Base-by-base conservation (phyloP, 1,140 invertebrate genomes). In the Epicauta chinensis region DNA sequence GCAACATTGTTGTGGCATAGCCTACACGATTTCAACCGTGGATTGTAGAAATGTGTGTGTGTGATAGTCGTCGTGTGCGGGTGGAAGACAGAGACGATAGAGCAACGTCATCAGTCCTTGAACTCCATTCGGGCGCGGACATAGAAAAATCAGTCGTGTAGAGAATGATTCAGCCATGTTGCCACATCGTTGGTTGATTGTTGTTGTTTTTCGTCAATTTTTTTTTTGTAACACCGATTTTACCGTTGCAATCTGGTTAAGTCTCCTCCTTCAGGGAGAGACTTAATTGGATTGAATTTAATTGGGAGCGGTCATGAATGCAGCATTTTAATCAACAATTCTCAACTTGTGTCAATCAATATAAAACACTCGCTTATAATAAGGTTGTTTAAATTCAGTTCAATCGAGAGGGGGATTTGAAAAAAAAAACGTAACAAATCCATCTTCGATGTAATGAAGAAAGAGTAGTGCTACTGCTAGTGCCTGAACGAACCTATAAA, bases 111-210 rank as follows among this genome's bases (percentile, higher is more conserved):
- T 45, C 41, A 51, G 53, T 51, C 53, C 53, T 55, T 55, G 53
- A 55, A 55, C 53, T 55, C 53, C 53, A 55, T 55, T 55, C 53
- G 44, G 37, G 42, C 37, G 48, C 53, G 47, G 53, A 38, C 47
- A 55, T 55, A 51, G 23, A 55, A 47, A 55, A 55, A 55, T 55
- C 35, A 34, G 47, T 44, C 53, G 40, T 41, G 53, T 55, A 44
- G 36, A 38, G 30, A 41, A 31, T 38, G 40, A 44, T 43, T 32
- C 51, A 23, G 34, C 45, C 6, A 16, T 39, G 51, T 53, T 53
- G 51, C 51, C 51, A 37, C 16, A 41, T 30, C 30, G 23, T 15
- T 38, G 40, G 23, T 23, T 5, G 7, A 5, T 23, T 23, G 23
- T 23, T 23, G 4, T 23, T 23, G 7, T 23, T 23, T 23, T n/a